Percentiles rank a stretch among this genome's conserved stretches.
Evolutionary conservation across 35 echinoderm and acorn worm species (phyloP).

Genomic region (Heliocidaris tuberculata): DNA sequence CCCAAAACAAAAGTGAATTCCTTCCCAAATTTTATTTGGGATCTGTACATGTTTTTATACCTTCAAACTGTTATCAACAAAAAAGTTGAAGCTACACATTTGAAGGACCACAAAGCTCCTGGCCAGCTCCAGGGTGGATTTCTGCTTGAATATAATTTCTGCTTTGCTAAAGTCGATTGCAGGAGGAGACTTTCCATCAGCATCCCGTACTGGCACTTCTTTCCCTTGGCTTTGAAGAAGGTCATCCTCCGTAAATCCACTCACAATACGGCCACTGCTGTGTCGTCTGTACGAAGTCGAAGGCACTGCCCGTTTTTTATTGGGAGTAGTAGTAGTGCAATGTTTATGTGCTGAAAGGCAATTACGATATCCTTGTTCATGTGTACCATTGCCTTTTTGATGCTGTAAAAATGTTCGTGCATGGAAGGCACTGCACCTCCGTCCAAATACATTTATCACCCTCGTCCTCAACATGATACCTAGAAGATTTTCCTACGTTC

Average conservation of each 20-base stretch:
- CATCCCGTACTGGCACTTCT: not conserved
- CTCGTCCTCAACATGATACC: no score
- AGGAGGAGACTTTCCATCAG: not conserved
- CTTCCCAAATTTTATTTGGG: not conserved
- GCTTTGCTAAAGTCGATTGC: conserved; percentile 26
- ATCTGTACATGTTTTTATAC: not conserved
- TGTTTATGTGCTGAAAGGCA: no score
- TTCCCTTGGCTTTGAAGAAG: not conserved
- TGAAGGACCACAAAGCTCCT: conserved; percentile 31
- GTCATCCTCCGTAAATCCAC: not conserved
- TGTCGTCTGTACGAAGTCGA: not conserved
- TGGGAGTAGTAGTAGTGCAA: no score
- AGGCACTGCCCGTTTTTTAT: no score
- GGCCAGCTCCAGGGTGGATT: not conserved
- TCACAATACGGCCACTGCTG: not conserved
- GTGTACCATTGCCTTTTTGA: no score
- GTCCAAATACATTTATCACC: no score
- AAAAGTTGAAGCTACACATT: conserved; percentile 30
- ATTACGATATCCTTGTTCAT: no score
- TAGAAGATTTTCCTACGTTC: no score
- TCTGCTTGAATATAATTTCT: conserved; percentile 28
- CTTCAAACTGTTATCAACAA: conserved; percentile 33
- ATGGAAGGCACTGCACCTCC: no score
- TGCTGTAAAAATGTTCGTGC: no score
- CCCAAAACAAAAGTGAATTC: not conserved